Percentiles rank a stretch among this genome's conserved stretches.
Evolutionary conservation across 2,888 invertebrate species (phyloP).

Genomic region (Drosophila atroscutellata): DNA sequence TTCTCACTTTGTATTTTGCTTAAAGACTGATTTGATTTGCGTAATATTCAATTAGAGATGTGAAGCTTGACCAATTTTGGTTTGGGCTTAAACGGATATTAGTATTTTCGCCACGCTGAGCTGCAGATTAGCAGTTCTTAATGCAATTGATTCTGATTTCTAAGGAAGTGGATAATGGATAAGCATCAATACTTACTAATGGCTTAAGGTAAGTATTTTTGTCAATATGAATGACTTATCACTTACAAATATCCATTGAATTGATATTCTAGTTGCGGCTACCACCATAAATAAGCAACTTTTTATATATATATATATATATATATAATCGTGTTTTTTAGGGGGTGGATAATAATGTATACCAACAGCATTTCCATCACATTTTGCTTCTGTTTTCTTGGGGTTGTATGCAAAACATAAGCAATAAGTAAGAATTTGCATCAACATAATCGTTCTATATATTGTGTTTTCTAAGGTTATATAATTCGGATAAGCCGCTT

Average conservation of each 20-base stretch:
- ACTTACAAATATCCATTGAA: neutral
- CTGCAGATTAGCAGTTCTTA: neutral
- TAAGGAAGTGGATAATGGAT: neutral
- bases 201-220: neutral
- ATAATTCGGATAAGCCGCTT: too few species aligned
- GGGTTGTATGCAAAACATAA: neutral
- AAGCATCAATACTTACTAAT: neutral
- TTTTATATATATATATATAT: neutral
- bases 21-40: constrained; percentile 55
- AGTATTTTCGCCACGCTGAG: constrained; percentile 19
- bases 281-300: neutral
- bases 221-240: neutral
- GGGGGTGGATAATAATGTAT: neutral
- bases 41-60: constrained; percentile 44
- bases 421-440: neutral
- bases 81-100: constrained; percentile 24
- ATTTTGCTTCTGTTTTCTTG: neutral
- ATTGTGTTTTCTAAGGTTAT: neutral
- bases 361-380: neutral
- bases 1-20: constrained; percentile 26
- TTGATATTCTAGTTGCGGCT: neutral
- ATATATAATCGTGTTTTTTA: too few species aligned
- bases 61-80: constrained; percentile 1
- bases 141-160: neutral
- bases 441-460: neutral